Conservation (phyloP, 35 echinoderm and acorn worm species). For the Apostichopus parvimensis region DNA sequence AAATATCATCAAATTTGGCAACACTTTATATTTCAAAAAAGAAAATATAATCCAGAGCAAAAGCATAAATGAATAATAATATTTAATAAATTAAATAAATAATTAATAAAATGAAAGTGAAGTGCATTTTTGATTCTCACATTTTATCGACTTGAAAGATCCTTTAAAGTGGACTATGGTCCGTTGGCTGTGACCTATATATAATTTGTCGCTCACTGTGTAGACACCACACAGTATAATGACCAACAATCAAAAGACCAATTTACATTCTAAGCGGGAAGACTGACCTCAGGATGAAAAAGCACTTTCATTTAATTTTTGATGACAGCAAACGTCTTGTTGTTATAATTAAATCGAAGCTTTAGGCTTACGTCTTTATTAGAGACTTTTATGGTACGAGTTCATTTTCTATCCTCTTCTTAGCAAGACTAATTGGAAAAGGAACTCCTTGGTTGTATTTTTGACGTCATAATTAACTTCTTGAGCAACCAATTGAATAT, state of each 20-base stretch:
- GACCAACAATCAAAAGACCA: not conserved
- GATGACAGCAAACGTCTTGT: not conserved
- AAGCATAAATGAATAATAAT: too few relatives aligned
- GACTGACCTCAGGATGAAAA: not conserved
- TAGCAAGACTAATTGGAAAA: not conserved
- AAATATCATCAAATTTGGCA: too few relatives aligned
- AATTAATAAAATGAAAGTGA: too few relatives aligned
- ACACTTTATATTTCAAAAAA: too few relatives aligned
- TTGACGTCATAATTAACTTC: not conserved
- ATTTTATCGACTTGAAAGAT: not conserved
- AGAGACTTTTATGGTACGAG: not conserved
- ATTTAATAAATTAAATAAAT: too few relatives aligned
- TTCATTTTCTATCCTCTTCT: not conserved
- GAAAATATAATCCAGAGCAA: too few relatives aligned
- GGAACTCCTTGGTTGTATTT: not conserved
- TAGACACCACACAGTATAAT: not conserved
- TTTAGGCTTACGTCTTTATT: not conserved
- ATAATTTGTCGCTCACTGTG: not conserved
- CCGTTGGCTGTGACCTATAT: not conserved
- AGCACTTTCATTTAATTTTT: not conserved
- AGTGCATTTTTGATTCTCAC: not conserved
- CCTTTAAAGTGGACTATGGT: not conserved
- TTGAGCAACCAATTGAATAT: not conserved
- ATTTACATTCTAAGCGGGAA: not conserved
- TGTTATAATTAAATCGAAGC: not conserved